phyloP scores from a whole-genome alignment of 2,797 vertebrate species.

The Brotula barbata region DNA sequence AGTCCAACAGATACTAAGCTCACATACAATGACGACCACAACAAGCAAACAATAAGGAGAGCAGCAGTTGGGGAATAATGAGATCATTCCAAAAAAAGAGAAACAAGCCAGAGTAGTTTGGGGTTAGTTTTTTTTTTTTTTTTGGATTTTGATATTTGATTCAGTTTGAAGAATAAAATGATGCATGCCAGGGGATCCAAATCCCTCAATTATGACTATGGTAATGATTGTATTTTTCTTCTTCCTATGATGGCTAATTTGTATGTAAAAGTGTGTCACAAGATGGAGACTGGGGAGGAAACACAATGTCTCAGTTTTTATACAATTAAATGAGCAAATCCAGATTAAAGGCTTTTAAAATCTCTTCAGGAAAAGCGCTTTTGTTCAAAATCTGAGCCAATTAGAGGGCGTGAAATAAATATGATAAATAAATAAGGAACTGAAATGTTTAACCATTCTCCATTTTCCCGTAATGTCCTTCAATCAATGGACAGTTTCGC shows the following conservation, averaged over 20 bases:
- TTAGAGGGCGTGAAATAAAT: slow-evolving; percentile 2
- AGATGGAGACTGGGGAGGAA: slow-evolving; percentile 20
- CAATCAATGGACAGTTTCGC: no score
- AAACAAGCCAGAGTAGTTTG: no score
- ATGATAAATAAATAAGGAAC: neutral
- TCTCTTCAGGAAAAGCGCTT: slow-evolving; percentile 15
- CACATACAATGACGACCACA: neutral
- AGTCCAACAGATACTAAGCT: slow-evolving; percentile 2
- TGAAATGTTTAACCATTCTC: no score
- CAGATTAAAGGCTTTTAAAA: slow-evolving; percentile 38
- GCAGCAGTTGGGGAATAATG: no score
- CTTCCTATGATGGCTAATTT: slow-evolving; percentile 8
- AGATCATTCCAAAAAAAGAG: no score
- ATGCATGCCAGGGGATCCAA: slow-evolving; percentile 9
- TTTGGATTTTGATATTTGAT: slow-evolving; percentile 7
- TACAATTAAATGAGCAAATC: slow-evolving; percentile 37
- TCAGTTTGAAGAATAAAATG: slow-evolving; percentile 18
- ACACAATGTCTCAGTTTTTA: slow-evolving; percentile 31
- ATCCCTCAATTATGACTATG: slow-evolving; percentile 22
- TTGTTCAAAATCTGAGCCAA: neutral
- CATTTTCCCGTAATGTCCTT: no score
- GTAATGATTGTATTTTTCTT: slow-evolving; percentile 31
- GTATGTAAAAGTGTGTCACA: slow-evolving; percentile 10
- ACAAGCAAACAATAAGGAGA: slow-evolving; percentile 10
- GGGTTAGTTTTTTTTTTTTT: no score